phyloP scores from a whole-genome alignment of 2,888 invertebrate species.

The Dexiosoma caninum region DNA sequence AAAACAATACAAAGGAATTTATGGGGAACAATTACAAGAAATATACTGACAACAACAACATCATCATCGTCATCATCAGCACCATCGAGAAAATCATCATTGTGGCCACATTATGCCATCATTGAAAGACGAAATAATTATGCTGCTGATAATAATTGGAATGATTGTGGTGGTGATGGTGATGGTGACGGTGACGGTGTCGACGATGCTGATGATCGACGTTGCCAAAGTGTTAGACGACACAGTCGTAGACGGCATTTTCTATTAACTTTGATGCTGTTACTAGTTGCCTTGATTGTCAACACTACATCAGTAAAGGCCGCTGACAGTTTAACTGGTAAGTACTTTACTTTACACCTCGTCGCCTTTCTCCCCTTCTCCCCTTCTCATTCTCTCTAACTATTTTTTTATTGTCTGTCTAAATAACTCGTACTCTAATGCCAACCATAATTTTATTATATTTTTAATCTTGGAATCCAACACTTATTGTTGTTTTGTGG shows the following conservation, averaged over 20 bases:
- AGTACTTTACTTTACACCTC: constrained; percentile 32
- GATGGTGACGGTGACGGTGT: neutral
- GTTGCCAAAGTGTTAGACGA: constrained; percentile 41
- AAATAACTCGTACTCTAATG: too few species aligned
- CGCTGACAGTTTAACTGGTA: constrained; percentile 66
- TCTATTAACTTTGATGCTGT: constrained; percentile 59
- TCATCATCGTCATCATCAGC: neutral
- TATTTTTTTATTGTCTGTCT: neutral
- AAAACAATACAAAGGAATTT: constrained; percentile 59
- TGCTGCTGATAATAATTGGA: neutral
- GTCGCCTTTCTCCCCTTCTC: neutral
- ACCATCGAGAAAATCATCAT: constrained; percentile 8
- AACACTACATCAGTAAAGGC: constrained; percentile 61
- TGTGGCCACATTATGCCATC: constrained; percentile 36
- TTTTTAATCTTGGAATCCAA: constrained; percentile 46
- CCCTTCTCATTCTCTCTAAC: neutral
- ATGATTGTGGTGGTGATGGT: neutral
- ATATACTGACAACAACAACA: constrained; percentile 18
- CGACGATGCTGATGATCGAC: neutral
- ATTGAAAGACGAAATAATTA: constrained; percentile 47
- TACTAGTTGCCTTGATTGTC: constrained; percentile 64
- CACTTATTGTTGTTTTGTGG: constrained; percentile 14
- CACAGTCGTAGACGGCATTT: constrained; percentile 51
- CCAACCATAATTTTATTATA: neutral
- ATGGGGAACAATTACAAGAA: constrained; percentile 39